Evolutionary conservation across 2,113 vertebrate genomes (phyloP).

Genomic region (Macaca fascicularis): DNA sequence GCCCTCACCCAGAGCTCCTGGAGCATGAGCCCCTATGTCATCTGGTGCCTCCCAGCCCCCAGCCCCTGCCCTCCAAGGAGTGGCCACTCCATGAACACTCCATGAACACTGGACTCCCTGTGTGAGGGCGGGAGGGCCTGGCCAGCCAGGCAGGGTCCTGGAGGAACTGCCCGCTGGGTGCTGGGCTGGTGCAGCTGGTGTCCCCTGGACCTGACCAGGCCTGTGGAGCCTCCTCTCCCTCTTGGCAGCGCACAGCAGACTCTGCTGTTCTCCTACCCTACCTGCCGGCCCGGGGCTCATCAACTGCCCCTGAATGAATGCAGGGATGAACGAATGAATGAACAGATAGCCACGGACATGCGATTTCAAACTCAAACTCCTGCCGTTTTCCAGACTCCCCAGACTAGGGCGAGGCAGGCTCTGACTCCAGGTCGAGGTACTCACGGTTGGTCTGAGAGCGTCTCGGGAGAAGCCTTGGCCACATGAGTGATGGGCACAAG

Average conservation of each 20-base stretch:
- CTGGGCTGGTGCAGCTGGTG: too few species aligned
- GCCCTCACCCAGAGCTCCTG: background rate
- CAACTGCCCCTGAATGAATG: background rate
- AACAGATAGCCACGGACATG: background rate
- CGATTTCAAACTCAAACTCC: background rate
- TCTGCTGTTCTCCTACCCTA: accelerated
- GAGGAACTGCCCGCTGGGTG: accelerated
- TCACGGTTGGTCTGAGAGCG: conserved; percentile 90
- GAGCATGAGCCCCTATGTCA: background rate
- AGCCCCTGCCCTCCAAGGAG: background rate
- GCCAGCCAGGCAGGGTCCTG: background rate
- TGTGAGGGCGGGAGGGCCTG: background rate
- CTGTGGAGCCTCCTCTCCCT: background rate
- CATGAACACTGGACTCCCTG: background rate
- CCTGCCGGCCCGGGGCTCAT: background rate
- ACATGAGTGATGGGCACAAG: conserved; percentile 91
- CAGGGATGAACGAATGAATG: background rate
- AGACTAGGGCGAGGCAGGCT: accelerated
- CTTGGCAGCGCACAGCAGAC: background rate
- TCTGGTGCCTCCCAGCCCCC: background rate
- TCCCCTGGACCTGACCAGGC: accelerated
- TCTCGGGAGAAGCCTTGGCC: conserved; percentile 86
- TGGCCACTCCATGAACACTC: background rate
- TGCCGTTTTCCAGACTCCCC: background rate
- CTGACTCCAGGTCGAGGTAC: conserved; percentile 59